Conservation (phyloP, 64 coral and sea anemone species). For the Trachythela sp. region DNA sequence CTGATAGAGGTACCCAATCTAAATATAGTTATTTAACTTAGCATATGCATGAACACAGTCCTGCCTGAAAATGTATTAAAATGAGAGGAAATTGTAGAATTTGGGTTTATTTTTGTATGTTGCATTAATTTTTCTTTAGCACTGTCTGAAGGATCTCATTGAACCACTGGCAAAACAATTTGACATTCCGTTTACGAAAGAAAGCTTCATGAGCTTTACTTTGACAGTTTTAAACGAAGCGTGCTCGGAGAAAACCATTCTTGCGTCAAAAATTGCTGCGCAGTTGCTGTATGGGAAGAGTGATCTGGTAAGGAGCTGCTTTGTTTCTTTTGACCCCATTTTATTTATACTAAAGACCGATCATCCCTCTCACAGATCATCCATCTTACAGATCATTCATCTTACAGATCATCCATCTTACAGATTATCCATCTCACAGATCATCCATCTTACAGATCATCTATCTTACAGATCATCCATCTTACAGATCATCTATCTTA, state of each 20-base stretch:
- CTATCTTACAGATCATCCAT: no score
- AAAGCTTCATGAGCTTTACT: constrained; percentile 74
- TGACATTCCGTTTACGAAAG: constrained; percentile 93
- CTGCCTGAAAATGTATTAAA: no score
- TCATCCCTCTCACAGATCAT: not conserved
- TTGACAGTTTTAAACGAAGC: constrained; percentile 79
- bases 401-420: no score
- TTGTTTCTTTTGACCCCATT: not conserved
- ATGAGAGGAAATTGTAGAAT: no score
- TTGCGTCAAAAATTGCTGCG: constrained; percentile 94
- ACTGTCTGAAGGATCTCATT: constrained; percentile 78
- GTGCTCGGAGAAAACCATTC: constrained; percentile 68
- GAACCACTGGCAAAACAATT: constrained; percentile 78
- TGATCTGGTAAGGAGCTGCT: constrained; percentile 55
- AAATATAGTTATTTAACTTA: no score
- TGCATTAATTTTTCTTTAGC: constrained; percentile 54
- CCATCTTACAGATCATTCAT: no score
- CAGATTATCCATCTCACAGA: no score
- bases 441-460: no score
- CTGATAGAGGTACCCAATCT: no score
- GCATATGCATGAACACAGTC: no score
- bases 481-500: no score
- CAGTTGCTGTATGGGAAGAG: constrained; percentile 94
- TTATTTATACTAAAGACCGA: not conserved
- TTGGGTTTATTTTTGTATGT: no score